A percentile compares a stretch with the other conserved stretches of the same genome.
These are phyloP conservation scores for Zele albiditarsus DNA, from an alignment of 2,888 invertebrate species.

Conservation along the genomic window DNA sequence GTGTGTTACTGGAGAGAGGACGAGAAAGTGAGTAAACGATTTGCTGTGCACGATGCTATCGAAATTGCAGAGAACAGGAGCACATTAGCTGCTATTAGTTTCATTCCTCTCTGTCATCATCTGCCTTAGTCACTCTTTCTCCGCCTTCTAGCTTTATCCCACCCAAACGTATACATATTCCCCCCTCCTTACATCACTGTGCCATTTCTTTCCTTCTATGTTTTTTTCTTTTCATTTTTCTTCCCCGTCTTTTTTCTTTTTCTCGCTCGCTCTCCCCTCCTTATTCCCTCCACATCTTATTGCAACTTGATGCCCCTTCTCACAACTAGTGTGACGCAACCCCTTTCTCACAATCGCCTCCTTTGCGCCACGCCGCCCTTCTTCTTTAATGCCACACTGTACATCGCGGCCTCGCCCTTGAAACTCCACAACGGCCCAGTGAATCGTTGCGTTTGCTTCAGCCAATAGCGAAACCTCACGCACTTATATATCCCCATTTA, in stretches of 20 bases:
- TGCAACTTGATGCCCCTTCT: slow-evolving; percentile 23
- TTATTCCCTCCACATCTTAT: slow-evolving; percentile 37
- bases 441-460: slow-evolving; percentile 49
- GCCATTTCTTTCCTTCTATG: slow-evolving; percentile 43
- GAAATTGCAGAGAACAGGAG: slow-evolving; percentile 48
- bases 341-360: slow-evolving; percentile 44
- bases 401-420: slow-evolving; percentile 56
- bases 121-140: slow-evolving; percentile 47
- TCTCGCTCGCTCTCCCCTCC: not conserved
- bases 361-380: slow-evolving; percentile 40
- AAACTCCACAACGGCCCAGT: slow-evolving; percentile 52
- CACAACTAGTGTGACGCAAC: slow-evolving; percentile 37
- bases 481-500: slow-evolving; percentile 35
- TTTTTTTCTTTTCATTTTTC: slow-evolving; percentile 23
- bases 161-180: slow-evolving; percentile 40
- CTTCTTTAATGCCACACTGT: slow-evolving; percentile 21
- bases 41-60: slow-evolving; percentile 43
- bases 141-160: slow-evolving; percentile 42
- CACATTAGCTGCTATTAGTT: slow-evolving; percentile 62
- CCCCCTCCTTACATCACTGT: slow-evolving; percentile 49
- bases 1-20: slow-evolving; percentile 12
- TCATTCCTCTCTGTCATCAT: slow-evolving; percentile 61
- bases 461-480: slow-evolving; percentile 57
- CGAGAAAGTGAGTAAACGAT: slow-evolving; percentile 32
- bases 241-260: not conserved